Conservation (phyloP, 2,888 invertebrate species). For the Agriopis marginaria region DNA sequence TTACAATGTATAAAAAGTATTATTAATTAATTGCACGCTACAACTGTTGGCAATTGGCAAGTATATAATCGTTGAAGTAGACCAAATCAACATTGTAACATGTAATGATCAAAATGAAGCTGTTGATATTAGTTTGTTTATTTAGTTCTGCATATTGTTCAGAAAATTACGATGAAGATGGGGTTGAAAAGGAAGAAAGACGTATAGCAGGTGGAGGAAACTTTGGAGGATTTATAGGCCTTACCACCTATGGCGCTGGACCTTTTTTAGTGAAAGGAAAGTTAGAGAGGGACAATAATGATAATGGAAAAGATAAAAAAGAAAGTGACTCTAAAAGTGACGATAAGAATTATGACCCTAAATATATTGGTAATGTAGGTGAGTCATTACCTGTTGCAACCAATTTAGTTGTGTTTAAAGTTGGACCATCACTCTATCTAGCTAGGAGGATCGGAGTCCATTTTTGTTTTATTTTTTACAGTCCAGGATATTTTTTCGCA, state of each 20-base stretch:
- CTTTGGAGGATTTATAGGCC: constrained; percentile 25
- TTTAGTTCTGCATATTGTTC: constrained; percentile 13
- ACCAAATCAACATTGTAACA: not conserved
- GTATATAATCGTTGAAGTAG: constrained; percentile 2
- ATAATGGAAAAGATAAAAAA: constrained; percentile 2
- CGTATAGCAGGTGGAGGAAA: constrained; percentile 24
- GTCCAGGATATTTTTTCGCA: too few relatives aligned
- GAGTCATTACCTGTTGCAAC: not conserved
- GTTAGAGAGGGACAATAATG: constrained; percentile 12
- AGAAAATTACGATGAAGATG: constrained; percentile 5
- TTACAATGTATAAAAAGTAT: too few relatives aligned
- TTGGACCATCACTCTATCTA: too few relatives aligned
- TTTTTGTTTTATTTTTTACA: too few relatives aligned
- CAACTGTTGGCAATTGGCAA: not conserved
- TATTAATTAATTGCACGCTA: not conserved
- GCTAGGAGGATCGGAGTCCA: too few relatives aligned
- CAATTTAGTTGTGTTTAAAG: too few relatives aligned
- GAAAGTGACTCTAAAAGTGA: not conserved
- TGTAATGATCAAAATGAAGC: constrained; percentile 22
- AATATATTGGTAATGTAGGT: constrained; percentile 11
- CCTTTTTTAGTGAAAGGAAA: constrained; percentile 30
- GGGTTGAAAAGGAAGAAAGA: constrained; percentile 9
- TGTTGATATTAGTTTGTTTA: constrained; percentile 15
- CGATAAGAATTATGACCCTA: not conserved
- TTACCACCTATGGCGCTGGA: constrained; percentile 24